Percentiles rank a stretch among this genome's conserved stretches.
These are phyloP conservation scores for Andrena trimmerana DNA, from an alignment of 2,888 invertebrate species.

Conservation along the genomic window DNA sequence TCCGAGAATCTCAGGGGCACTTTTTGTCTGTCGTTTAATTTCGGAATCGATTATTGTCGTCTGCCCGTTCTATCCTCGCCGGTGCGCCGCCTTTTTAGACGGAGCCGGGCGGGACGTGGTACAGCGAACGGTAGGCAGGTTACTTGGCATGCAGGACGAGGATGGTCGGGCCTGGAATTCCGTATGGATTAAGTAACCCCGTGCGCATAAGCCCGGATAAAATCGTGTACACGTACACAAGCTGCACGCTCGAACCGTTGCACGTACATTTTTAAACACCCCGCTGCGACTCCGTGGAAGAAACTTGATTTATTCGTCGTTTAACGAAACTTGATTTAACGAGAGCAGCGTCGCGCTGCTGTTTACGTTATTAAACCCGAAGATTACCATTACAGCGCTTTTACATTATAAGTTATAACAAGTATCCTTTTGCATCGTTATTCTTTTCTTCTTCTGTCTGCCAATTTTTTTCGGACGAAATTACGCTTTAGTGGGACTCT, in stretches of 20 bases:
- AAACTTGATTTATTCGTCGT: conserved; percentile 52
- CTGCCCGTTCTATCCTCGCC: conserved; percentile 31
- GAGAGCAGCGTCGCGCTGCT: not conserved
- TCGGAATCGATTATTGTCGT: conserved; percentile 46
- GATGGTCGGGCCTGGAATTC: conserved; percentile 73
- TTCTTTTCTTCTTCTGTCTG: no score
- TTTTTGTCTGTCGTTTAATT: conserved; percentile 44
- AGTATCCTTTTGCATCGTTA: not conserved
- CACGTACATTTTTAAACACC: conserved; percentile 48
- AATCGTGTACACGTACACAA: conserved; percentile 55
- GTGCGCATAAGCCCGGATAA: conserved; percentile 64
- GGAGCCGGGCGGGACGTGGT: conserved; percentile 39
- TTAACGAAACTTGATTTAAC: conserved; percentile 52
- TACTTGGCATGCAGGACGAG: conserved; percentile 76
- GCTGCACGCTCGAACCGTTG: conserved; percentile 31
- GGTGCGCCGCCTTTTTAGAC: conserved; percentile 38
- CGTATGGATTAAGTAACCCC: conserved; percentile 76
- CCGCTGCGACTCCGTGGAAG: conserved; percentile 11
- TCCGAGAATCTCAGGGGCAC: not conserved
- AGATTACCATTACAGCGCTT: not conserved
- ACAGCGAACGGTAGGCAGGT: conserved; percentile 63
- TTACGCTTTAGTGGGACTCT: no score
- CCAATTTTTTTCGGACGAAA: no score
- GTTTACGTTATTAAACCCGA: not conserved
- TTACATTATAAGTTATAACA: not conserved